Percentiles rank a stretch among this genome's conserved stretches.
These are phyloP conservation scores for Passer montanus DNA, from an alignment of 2,113 vertebrate species.

Conservation along the genomic window DNA sequence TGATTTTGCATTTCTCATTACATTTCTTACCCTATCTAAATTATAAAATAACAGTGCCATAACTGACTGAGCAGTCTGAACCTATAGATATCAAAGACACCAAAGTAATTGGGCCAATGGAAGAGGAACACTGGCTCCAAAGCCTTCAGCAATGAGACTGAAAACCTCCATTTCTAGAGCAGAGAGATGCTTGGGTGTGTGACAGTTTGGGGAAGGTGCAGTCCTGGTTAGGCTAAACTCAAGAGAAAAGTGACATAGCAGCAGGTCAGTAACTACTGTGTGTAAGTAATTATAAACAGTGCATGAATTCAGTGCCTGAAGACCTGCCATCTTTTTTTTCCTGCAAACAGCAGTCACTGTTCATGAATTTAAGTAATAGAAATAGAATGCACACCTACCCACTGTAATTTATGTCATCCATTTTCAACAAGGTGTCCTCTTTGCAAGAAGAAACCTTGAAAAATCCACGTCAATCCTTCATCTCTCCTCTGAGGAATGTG, in stretches of 20 bases:
- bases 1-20: background rate
- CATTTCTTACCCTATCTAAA: background rate
- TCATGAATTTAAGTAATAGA: background rate
- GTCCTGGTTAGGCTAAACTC: background rate
- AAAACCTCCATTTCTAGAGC: background rate
- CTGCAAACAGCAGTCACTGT: background rate
- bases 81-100: background rate
- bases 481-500: constrained; percentile 16
- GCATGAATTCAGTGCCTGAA: background rate
- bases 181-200: background rate
- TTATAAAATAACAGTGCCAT: background rate
- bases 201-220: background rate
- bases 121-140: background rate
- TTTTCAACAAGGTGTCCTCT: constrained; percentile 30
- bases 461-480: constrained; percentile 11
- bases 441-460: background rate
- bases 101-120: background rate
- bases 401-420: background rate
- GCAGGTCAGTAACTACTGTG: background rate
- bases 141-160: background rate
- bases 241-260: background rate
- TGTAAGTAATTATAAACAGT: background rate
- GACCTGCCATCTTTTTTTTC: background rate
- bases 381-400: background rate
- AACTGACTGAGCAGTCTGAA: background rate